Percentiles rank a stretch among this genome's conserved stretches.
These are phyloP conservation scores for Lamellibrachia luymesi DNA, from an alignment of 1,140 invertebrate genomes.

Conservation along the genomic window DNA sequence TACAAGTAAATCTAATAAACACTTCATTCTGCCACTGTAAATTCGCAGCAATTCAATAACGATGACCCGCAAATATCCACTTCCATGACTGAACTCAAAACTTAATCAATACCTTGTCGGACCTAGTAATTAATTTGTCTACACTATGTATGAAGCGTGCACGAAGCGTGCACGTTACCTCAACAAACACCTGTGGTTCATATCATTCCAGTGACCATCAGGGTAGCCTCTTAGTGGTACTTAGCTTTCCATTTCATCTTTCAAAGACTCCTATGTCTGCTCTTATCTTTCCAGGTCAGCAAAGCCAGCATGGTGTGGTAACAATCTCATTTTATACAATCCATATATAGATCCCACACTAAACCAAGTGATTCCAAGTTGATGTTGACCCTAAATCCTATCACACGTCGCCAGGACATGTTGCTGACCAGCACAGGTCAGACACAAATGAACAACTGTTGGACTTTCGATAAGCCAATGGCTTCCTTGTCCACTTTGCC, in stretches of 20 bases:
- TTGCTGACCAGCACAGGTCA: not conserved
- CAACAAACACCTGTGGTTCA: not conserved
- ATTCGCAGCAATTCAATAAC: not conserved
- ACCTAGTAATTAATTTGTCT: not conserved
- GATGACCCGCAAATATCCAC: not conserved
- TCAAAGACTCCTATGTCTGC: not conserved
- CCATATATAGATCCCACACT: not conserved
- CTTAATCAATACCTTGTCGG: not conserved
- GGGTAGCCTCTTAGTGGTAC: not conserved
- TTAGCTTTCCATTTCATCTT: not conserved
- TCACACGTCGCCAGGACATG: not conserved
- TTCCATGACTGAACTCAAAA: not conserved
- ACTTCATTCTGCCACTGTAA: not conserved
- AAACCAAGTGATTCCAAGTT: not conserved
- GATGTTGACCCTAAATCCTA: not conserved
- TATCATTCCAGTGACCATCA: not conserved
- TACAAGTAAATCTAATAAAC: not conserved
- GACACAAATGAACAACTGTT: not conserved
- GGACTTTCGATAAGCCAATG: too few relatives aligned
- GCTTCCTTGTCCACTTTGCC: too few relatives aligned
- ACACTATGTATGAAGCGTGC: not conserved
- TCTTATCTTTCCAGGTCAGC: not conserved
- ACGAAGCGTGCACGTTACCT: not conserved
- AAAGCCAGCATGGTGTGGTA: not conserved
- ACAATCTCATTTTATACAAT: not conserved